Base-by-base conservation (phyloP, 2,113 vertebrate species). In the Centropristis striata region DNA sequence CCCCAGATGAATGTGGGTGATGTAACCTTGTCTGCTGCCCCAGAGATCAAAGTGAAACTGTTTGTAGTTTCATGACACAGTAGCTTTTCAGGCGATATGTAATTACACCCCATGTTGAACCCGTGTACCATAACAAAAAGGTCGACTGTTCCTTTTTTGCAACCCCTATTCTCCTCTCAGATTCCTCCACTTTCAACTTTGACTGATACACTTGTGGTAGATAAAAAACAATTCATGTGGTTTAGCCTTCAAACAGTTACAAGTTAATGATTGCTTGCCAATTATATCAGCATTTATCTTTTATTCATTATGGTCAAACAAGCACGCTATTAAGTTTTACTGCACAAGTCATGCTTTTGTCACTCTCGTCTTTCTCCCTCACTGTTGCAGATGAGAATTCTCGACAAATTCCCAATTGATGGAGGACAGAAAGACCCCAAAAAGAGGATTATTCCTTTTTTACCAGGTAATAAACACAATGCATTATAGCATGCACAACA, bases 401-500 rank as follows among this genome's bases (percentile, higher is more conserved):
- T 99, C 69, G 98, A 99, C 92, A 97, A 99, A 89, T 99, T 99
- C 71, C 98, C 98, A 53, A 96, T 98, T 16, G 97, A 99, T 87
- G 98, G 96, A 89, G 98, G 98, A 61, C 97, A 99, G 89, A 99
- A 98, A 90, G 97, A 99, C 90, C 98, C 98, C 42, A 99, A 98
- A 92, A 97, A 98, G 92, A 96, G 98, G 91, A 98, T 98, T 80
- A 99, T 99, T 85, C 97, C 98, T 36, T 99, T 99, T 90, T 95
- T 99, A 71, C 98, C 98, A 96, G 98, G 92, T 93, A 37, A 97
- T 95, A 92, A 95, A 82, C n/a, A 36, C 4, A 28, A 36, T 13
- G 10, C 37, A 49, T 14, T 8, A 72, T 4, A 41, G 2, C 67
- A 32, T 57, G 8, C 5, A 32, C 18, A 25, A 41, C 65, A 41